phyloP scores from a whole-genome alignment of 2,888 invertebrate genomes.

The Temnothorax rugatulus region DNA sequence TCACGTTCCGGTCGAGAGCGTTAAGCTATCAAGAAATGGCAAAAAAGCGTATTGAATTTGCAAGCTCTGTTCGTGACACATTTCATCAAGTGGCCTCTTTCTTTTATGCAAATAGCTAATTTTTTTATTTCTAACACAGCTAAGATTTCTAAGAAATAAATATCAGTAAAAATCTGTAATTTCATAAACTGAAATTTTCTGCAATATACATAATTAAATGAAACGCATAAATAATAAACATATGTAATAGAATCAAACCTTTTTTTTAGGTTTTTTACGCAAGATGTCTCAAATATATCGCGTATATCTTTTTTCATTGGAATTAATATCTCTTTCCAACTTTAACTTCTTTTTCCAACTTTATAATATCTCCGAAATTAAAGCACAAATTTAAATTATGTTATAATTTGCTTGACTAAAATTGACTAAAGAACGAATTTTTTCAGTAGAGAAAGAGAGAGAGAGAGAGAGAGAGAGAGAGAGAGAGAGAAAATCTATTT shows the following conservation, averaged over 20 bases:
- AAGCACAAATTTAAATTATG: neutral
- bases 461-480: neutral
- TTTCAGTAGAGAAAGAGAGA: neutral
- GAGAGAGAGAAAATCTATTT: neutral
- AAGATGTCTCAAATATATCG: neutral
- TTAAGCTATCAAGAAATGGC: constrained; percentile 29
- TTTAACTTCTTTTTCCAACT: neutral
- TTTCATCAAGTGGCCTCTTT: neutral
- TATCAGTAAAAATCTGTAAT: neutral
- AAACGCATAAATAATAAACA: neutral
- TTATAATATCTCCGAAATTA: neutral
- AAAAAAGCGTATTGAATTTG: constrained; percentile 35
- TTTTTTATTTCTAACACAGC: neutral
- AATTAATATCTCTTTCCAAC: neutral
- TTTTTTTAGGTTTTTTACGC: neutral
- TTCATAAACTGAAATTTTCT: neutral
- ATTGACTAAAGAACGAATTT: neutral
- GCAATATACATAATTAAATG: neutral
- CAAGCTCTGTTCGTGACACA: neutral
- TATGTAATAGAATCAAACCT: neutral
- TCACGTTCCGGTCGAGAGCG: constrained; percentile 44
- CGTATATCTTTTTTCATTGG: neutral
- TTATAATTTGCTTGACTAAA: neutral
- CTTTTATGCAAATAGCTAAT: neutral
- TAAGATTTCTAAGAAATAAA: neutral